Percentiles rank a stretch among this genome's conserved stretches.
phyloP scores from a whole-genome alignment of 2,888 invertebrate genomes.

The Platycheirus albimanus region DNA sequence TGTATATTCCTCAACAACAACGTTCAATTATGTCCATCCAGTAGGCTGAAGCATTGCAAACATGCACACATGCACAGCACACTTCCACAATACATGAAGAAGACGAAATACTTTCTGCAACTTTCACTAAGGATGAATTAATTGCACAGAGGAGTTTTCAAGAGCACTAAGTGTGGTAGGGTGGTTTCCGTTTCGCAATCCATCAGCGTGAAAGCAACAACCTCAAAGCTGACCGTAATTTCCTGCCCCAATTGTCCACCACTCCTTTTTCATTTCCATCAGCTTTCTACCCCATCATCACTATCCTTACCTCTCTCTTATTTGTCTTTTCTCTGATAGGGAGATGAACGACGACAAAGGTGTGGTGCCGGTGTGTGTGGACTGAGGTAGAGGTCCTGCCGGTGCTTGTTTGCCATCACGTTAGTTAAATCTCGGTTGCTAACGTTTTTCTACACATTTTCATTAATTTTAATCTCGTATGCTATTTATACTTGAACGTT shows the following conservation, averaged over 20 bases:
- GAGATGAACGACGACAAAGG: neutral
- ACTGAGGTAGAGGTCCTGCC: neutral
- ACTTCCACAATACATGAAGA: too few relatives aligned
- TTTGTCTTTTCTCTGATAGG: too few relatives aligned
- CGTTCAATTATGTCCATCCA: too few relatives aligned
- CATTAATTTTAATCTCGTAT: constrained; percentile 61
- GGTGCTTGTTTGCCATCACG: constrained; percentile 17
- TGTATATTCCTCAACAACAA: too few relatives aligned
- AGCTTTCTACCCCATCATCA: neutral
- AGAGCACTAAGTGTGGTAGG: constrained; percentile 21
- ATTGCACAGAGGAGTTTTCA: constrained; percentile 43
- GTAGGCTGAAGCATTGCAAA: too few relatives aligned
- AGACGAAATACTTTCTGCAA: neutral
- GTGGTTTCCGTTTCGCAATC: neutral
- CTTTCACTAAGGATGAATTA: constrained; percentile 20
- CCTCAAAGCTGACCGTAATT: constrained; percentile 58
- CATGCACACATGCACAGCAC: neutral
- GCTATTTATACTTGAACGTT: constrained; percentile 52
- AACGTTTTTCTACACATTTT: constrained; percentile 64
- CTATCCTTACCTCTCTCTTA: neutral
- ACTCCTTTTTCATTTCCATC: neutral
- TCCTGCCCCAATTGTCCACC: constrained; percentile 35
- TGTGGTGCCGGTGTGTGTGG: too few relatives aligned
- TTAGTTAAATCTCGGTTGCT: constrained; percentile 42
- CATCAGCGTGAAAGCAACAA: constrained; percentile 42